Percentiles rank a stretch among this genome's conserved stretches.
Conservation (phyloP, 2,113 vertebrate genomes). For the Pterocles orientalis region DNA sequence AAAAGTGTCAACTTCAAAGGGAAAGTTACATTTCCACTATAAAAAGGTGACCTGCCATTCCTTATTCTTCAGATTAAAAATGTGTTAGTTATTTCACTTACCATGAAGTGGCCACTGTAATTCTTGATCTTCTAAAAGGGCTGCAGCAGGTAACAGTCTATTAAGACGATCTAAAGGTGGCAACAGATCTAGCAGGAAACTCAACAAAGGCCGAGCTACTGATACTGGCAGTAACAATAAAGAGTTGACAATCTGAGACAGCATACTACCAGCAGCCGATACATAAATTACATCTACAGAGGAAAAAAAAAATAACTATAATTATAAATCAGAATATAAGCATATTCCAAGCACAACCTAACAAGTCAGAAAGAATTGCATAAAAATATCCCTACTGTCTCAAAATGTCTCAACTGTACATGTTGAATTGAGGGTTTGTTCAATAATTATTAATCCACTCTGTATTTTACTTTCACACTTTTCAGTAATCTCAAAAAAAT, state of each 20-base stretch:
- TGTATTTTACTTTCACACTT: neutral
- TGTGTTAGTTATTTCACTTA: conserved; percentile 48
- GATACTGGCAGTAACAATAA: conserved; percentile 91
- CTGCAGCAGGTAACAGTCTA: conserved; percentile 89
- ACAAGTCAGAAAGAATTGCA: neutral
- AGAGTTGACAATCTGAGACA: conserved; percentile 94
- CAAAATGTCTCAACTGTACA: neutral
- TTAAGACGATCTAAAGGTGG: conserved; percentile 94
- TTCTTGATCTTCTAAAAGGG: conserved; percentile 95
- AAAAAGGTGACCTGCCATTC: neutral
- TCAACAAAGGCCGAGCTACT: conserved; percentile 90
- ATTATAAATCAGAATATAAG: neutral
- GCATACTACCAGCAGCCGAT: conserved; percentile 96
- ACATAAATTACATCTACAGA: conserved; percentile 92
- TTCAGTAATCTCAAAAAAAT: neutral
- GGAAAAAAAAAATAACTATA: neutral
- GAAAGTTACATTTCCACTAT: neutral
- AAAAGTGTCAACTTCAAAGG: neutral
- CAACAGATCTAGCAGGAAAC: conserved; percentile 90
- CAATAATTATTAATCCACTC: neutral
- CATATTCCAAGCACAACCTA: neutral
- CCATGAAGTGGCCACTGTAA: conserved; percentile 98
- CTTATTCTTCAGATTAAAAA: neutral
- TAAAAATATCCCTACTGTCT: neutral
- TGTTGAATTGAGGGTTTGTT: neutral